Evolutionary conservation across 1,140 invertebrate genomes (phyloP), one percentile per base, ranked within the genome.

Genomic region (Plodia interpunctella): DNA sequence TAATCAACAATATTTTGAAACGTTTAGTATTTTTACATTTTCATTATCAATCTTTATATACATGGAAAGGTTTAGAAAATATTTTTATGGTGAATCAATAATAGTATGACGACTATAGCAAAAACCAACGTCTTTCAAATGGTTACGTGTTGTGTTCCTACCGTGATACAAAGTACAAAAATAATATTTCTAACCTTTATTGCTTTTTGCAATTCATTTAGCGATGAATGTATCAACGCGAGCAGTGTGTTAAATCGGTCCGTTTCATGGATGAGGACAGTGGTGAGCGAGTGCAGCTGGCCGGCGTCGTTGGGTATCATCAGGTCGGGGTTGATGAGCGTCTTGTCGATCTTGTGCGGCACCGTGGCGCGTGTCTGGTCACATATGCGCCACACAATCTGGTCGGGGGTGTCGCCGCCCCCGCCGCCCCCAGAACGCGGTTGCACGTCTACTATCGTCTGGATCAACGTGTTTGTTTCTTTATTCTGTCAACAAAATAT

Each of bases 201-300:
- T 2, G 96, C 96, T 85, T 95, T 96, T 80, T 96, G 92, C 38
- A 97, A 83, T 72, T 96, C 93, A 21, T 90, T 88, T 64, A 97
- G 90, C 0, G 95, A 95, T 13, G 80, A 82, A 80, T 96, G 93
- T 52, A 97, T 92, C 49, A 94, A 90, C 44, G 70, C 75, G 4
- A 98, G 81, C 0, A 97, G 87, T 71, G 93, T 94, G 79, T 97
- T 97, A 74, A 96, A 98, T 60, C 96, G 90, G 66, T 97, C 95
- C 0, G 96, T 93, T 90, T 98, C 96, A 84, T 98, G 96, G 19
- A 94, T 79, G 28, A 98, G 88, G 8, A 97, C 96, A 0, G 95
- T 97, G 0, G 95, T 96, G 11, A 97, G 78, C 0, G 96, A 96
- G 49, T 94, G 93, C 52, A 95, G 75, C 65, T 96, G 91, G 49